These are phyloP conservation scores for Nomada flava DNA, from an alignment of 2,888 invertebrate genomes.

Conservation along the genomic window DNA sequence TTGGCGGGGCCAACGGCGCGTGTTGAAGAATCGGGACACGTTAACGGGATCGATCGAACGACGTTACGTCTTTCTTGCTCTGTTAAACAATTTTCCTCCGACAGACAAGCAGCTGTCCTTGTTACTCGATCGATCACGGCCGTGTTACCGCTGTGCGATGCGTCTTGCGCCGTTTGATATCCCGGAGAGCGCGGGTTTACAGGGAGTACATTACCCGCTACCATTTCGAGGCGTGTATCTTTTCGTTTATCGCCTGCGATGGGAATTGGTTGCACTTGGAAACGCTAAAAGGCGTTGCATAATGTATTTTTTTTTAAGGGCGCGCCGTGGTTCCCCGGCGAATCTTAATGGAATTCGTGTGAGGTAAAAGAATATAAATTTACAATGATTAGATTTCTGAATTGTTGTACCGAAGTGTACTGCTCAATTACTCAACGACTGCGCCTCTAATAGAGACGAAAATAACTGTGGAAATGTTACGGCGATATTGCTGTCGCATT, in stretches of 20 bases:
- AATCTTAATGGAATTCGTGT: neutral
- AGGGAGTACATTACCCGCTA: constrained; percentile 33
- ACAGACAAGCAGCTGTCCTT: constrained; percentile 44
- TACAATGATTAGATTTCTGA: too few relatives aligned
- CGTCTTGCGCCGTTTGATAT: constrained; percentile 47
- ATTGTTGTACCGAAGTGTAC: too few relatives aligned
- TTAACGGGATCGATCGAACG: constrained; percentile 30
- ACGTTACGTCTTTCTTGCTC: constrained; percentile 21
- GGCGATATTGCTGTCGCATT: too few relatives aligned
- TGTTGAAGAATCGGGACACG: constrained; percentile 8
- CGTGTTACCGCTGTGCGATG: constrained; percentile 50
- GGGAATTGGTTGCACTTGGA: too few relatives aligned
- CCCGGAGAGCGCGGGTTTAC: constrained; percentile 56
- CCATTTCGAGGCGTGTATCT: neutral
- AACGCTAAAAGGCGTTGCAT: too few relatives aligned
- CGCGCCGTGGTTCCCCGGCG: neutral
- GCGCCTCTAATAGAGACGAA: too few relatives aligned
- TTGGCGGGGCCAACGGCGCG: neutral
- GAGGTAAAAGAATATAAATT: too few relatives aligned
- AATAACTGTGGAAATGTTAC: too few relatives aligned
- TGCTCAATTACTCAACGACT: too few relatives aligned
- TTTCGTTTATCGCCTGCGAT: constrained; percentile 16
- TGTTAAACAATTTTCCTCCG: constrained; percentile 49
- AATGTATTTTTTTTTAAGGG: too few relatives aligned
- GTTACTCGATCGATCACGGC: constrained; percentile 64